phyloP scores from a whole-genome alignment of 2,797 vertebrate species.

The Clarias fuscus region DNA sequence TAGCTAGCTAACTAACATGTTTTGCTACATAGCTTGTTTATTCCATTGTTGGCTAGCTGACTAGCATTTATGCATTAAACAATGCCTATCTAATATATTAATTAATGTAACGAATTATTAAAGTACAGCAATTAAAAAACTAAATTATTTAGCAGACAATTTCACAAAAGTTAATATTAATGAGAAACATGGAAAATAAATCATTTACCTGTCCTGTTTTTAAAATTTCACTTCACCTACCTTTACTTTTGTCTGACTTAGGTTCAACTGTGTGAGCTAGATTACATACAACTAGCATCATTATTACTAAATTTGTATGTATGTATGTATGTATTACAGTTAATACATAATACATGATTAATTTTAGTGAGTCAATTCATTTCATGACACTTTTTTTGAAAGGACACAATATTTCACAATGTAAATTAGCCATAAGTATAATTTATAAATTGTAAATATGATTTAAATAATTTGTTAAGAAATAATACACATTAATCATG shows the following conservation, averaged over 20 bases:
- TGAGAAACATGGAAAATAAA: not conserved
- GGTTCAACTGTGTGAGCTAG: not conserved
- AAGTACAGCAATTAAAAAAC: not conserved
- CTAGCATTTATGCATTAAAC: not conserved
- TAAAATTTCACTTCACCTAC: not conserved
- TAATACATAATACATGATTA: no score
- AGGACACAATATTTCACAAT: not conserved
- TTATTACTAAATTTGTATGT: no score
- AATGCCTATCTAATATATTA: not conserved
- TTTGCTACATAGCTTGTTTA: no score
- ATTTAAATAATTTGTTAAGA: no score
- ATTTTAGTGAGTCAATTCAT: no score
- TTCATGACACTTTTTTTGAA: not conserved
- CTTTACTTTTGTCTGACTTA: not conserved
- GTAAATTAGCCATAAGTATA: not conserved
- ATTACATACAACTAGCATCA: not conserved
- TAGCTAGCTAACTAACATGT: no score
- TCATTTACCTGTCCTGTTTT: not conserved
- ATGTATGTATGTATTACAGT: no score
- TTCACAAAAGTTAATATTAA: not conserved
- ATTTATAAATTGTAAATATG: not conserved
- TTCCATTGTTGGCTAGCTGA: not conserved
- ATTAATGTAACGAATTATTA: not conserved
- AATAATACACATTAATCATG: not conserved
- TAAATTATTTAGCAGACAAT: no score